A percentile compares a stretch with the other conserved stretches of the same genome.
phyloP scores from a whole-genome alignment of 2,888 invertebrate genomes.

The Nemapogon koenigi region DNA sequence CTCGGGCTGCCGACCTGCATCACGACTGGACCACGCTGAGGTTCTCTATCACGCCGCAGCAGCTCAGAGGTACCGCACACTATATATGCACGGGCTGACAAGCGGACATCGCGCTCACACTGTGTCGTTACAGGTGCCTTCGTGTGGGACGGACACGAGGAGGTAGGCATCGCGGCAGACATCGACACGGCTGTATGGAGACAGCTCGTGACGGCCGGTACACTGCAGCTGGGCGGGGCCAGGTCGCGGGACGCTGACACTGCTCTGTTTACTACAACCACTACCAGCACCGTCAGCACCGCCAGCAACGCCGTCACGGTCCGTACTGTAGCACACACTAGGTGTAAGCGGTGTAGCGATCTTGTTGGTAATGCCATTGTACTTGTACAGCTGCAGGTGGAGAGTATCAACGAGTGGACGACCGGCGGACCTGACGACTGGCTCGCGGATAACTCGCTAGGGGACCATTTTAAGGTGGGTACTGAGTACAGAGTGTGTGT shows the following conservation, averaged over 20 bases:
- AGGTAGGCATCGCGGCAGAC: constrained; percentile 46
- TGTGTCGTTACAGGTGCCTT: constrained; percentile 36
- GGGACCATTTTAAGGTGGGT: constrained; percentile 52
- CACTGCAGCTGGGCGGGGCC: constrained; percentile 43
- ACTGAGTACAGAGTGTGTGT: neutral
- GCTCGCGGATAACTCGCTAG: constrained; percentile 38
- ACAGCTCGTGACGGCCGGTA: constrained; percentile 48
- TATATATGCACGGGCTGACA: neutral
- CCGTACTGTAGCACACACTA: no score
- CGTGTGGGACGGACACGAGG: constrained; percentile 57
- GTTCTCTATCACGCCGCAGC: constrained; percentile 25
- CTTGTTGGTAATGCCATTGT: no score
- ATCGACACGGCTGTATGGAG: constrained; percentile 59
- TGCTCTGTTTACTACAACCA: no score
- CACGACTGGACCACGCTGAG: constrained; percentile 73
- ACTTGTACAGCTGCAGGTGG: constrained; percentile 29
- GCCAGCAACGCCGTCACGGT: constrained; percentile 14
- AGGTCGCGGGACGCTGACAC: constrained; percentile 17
- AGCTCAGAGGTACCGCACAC: constrained; percentile 20
- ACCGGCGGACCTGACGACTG: constrained; percentile 42
- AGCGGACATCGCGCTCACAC: constrained; percentile 22
- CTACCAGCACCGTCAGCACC: constrained; percentile 17
- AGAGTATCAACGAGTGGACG: constrained; percentile 34
- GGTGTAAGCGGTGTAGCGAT: no score
- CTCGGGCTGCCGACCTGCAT: constrained; percentile 54